Percentiles rank a stretch among this genome's conserved stretches.
Evolutionary conservation across 2,888 invertebrate genomes (phyloP).

Genomic region (Drosophila ochracea): DNA sequence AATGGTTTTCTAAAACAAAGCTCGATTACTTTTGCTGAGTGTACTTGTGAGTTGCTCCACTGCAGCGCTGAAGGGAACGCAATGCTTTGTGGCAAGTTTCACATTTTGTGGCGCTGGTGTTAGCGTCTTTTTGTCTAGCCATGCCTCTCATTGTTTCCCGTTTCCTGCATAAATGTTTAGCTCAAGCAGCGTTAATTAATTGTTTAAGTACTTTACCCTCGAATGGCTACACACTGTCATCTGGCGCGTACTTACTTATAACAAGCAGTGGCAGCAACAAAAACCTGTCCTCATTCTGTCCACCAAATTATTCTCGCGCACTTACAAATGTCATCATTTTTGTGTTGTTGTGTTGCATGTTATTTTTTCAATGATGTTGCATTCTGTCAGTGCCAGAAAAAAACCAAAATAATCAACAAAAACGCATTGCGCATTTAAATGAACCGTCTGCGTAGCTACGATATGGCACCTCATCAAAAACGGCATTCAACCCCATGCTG

Average conservation of each 20-base stretch:
- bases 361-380: conserved; percentile 39
- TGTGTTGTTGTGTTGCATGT: conserved; percentile 37
- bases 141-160: conserved; percentile 59
- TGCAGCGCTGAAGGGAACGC: conserved; percentile 25
- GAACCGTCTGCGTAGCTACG: not conserved
- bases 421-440: conserved; percentile 29
- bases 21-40: not conserved
- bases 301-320: conserved; percentile 68
- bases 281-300: conserved; percentile 12
- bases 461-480: not conserved
- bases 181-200: conserved; percentile 74
- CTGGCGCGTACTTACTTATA: conserved; percentile 52
- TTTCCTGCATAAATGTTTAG: conserved; percentile 57
- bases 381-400: conserved; percentile 30
- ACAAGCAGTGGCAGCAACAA: conserved; percentile 15
- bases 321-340: conserved; percentile 73
- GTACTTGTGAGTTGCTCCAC: not conserved
- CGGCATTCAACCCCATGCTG: conserved; percentile 5
- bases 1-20: not conserved
- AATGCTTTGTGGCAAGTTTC: conserved; percentile 38
- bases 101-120: conserved; percentile 37
- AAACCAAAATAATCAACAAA: conserved; percentile 14
- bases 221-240: conserved; percentile 46
- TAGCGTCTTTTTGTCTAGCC: conserved; percentile 48
- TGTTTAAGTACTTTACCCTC: conserved; percentile 74